Conservation (phyloP, 1,140 invertebrate genomes). For the Tetragonula clypearis region DNA sequence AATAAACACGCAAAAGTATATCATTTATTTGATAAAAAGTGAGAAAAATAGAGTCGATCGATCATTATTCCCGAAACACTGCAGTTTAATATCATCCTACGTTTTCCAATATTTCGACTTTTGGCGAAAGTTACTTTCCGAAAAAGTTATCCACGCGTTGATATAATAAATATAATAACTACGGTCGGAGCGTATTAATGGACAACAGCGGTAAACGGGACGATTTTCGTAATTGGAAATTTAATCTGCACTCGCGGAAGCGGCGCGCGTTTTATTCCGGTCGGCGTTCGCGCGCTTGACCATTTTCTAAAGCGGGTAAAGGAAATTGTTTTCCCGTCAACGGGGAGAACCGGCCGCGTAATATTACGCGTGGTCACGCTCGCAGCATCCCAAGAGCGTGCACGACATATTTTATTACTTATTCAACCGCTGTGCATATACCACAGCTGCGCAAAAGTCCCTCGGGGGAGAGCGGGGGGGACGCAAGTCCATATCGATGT, state of each 20-base stretch:
- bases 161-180: not conserved
- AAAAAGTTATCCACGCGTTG: not conserved
- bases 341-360: constrained; percentile 45
- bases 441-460: constrained; percentile 20
- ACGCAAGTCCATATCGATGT: constrained; percentile 28
- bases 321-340: constrained; percentile 64
- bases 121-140: no score
- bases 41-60: no score
- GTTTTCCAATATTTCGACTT: no score
- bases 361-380: constrained; percentile 72
- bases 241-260: constrained; percentile 12
- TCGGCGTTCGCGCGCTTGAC: constrained; percentile 2
- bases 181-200: not conserved
- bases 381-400: constrained; percentile 49
- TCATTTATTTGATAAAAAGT: no score
- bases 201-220: not conserved
- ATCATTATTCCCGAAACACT: no score
- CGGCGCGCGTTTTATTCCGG: not conserved
- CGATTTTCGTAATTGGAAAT: constrained; percentile 10
- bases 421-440: constrained; percentile 48
- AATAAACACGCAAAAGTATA: no score
- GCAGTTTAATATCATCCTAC: no score
- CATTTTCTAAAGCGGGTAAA: constrained; percentile 36
- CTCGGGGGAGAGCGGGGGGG: not conserved
- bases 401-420: constrained; percentile 68